phyloP scores from a whole-genome alignment of 2,113 vertebrate species.

The Prionailurus bengalensis region DNA sequence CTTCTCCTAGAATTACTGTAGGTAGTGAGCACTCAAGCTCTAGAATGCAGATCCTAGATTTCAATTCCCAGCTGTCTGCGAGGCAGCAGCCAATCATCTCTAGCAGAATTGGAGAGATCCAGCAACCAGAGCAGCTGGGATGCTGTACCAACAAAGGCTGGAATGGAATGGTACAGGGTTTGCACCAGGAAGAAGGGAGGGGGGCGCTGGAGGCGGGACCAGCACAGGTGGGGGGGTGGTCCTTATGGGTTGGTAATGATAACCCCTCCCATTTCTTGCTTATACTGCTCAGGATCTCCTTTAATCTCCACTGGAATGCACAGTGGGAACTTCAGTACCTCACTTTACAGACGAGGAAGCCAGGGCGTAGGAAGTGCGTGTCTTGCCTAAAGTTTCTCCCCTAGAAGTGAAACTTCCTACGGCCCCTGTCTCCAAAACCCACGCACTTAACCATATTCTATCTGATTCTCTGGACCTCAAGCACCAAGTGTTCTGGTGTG shows the following conservation, averaged over 20 bases:
- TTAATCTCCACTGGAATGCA: neutral
- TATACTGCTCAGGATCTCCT: neutral
- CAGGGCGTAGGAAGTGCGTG: no score
- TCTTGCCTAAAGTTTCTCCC: neutral
- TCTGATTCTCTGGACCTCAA: neutral
- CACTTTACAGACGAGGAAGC: neutral
- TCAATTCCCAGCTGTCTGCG: neutral
- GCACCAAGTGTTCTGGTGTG: neutral
- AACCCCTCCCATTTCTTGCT: neutral
- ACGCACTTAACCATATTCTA: neutral
- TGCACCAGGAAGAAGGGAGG: neutral
- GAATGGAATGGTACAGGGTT: neutral
- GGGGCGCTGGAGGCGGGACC: neutral
- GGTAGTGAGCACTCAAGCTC: neutral
- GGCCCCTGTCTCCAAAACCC: neutral
- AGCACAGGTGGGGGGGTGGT: neutral
- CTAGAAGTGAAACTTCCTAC: neutral
- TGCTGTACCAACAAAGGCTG: no score
- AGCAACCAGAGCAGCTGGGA: neutral
- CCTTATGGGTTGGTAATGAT: neutral
- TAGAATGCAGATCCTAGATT: neutral
- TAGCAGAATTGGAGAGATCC: neutral
- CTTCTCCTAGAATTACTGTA: no score
- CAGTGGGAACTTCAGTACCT: rapidly evolving
- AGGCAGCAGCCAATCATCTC: neutral